Evolutionary conservation across 30 jellyfish, hydroid and myxozoan species (phyloP).

Genomic region (Aurelia sp.): DNA sequence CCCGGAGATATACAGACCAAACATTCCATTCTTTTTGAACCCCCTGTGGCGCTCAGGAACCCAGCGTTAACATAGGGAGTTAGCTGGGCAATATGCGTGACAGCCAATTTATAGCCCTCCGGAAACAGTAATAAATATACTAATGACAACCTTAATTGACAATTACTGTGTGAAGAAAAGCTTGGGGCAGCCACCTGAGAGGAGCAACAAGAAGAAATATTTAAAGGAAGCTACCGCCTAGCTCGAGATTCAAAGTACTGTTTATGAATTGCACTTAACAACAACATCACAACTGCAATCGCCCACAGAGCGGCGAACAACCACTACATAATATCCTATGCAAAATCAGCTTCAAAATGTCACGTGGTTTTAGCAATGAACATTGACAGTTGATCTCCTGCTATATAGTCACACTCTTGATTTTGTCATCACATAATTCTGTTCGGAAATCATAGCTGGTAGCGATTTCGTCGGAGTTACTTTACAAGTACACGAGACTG

Average conservation of each 20-base stretch:
- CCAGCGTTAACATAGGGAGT: slow-evolving; percentile 72
- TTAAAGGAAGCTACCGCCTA: slow-evolving; percentile 19
- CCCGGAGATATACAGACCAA: slow-evolving; percentile 73
- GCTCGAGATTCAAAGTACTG: slow-evolving; percentile 11
- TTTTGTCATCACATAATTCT: slow-evolving; percentile 48
- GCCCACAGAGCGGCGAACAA: slow-evolving; percentile 56
- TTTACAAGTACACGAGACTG: no score
- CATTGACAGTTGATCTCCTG: slow-evolving; percentile 67
- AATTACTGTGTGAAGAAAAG: slow-evolving; percentile 18
- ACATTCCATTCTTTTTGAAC: slow-evolving; percentile 71
- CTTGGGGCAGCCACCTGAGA: slow-evolving; percentile 35
- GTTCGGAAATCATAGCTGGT: slow-evolving; percentile 1
- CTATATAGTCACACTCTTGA: slow-evolving; percentile 65
- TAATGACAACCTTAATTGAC: slow-evolving; percentile 56
- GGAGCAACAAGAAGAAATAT: slow-evolving; percentile 36
- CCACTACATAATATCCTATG: slow-evolving; percentile 6
- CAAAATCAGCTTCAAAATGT: slow-evolving; percentile 15
- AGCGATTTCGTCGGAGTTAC: neutral
- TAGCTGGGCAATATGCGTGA: slow-evolving; percentile 74
- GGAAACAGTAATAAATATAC: slow-evolving; percentile 75
- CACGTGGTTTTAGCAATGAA: slow-evolving; percentile 61
- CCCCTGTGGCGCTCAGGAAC: slow-evolving; percentile 75
- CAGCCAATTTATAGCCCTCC: slow-evolving; percentile 75
- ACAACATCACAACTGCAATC: slow-evolving; percentile 43
- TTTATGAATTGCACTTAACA: slow-evolving; percentile 41